These are phyloP conservation scores for Meghimatium bilineatum DNA, from an alignment of 2,888 invertebrate species.

Conservation along the genomic window DNA sequence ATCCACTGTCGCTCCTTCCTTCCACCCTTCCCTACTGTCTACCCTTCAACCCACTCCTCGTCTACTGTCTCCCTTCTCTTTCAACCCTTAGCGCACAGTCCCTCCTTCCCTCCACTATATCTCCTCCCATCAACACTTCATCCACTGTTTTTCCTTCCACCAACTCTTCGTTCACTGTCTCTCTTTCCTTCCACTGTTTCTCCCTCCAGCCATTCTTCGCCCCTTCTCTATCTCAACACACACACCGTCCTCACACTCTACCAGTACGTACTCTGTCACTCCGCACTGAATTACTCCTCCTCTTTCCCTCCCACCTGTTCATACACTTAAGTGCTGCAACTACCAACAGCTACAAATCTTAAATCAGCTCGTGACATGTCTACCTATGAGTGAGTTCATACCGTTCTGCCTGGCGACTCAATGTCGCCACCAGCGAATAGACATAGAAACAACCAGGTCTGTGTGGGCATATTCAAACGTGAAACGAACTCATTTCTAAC, in stretches of 20 bases:
- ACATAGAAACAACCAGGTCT: background rate
- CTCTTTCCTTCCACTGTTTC: background rate
- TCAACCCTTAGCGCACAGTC: background rate
- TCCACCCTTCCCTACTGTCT: too few species aligned
- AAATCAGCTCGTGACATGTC: background rate
- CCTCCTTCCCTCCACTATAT: background rate
- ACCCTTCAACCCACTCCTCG: background rate
- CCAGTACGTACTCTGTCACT: too few species aligned
- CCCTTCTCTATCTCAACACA: background rate
- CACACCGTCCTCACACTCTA: too few species aligned
- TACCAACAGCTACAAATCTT: background rate
- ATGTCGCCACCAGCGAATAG: background rate
- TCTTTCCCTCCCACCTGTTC: background rate
- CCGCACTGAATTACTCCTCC: too few species aligned
- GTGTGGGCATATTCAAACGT: background rate
- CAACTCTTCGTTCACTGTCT: background rate
- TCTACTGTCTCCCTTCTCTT: background rate
- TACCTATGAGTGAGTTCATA: background rate
- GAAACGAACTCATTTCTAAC: background rate
- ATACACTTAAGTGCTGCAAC: background rate
- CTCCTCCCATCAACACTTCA: background rate
- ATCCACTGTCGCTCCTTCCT: too few species aligned
- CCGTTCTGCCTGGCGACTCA: background rate
- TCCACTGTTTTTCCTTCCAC: background rate
- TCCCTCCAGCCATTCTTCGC: background rate